Evolutionary conservation across 2,797 vertebrate species (phyloP).

Genomic region (Heteromormyrus szaboi): DNA sequence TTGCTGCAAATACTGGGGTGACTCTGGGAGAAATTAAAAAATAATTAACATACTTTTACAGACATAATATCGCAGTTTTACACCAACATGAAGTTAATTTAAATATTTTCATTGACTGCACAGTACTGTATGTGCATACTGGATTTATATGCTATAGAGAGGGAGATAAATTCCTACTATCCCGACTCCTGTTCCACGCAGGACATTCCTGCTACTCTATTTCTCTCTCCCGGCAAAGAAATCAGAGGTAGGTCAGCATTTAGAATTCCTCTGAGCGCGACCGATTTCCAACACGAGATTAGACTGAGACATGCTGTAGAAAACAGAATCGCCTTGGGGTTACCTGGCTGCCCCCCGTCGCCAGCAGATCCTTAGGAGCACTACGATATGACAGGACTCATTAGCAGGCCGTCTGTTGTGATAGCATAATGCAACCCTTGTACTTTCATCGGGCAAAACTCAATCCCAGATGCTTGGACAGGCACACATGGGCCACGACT

Average conservation of each 20-base stretch:
- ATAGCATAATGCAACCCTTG: not conserved
- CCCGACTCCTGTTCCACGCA: not conserved
- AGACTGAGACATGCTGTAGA: not conserved
- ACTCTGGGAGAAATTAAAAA: not conserved
- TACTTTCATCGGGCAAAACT: not conserved
- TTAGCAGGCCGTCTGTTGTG: slow-evolving; percentile 13
- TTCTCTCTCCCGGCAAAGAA: not conserved
- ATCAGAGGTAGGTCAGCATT: not conserved
- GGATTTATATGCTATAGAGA: not conserved
- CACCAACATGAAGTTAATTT: not conserved
- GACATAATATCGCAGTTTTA: not conserved
- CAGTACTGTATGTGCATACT: not conserved
- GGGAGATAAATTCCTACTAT: not conserved
- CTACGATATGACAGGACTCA: not conserved
- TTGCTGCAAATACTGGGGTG: not conserved
- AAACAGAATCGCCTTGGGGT: not conserved
- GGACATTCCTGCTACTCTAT: not conserved
- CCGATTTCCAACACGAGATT: not conserved
- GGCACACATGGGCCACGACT: not conserved
- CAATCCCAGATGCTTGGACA: not conserved
- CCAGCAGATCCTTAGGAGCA: not conserved
- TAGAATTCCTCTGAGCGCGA: not conserved
- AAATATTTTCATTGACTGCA: not conserved
- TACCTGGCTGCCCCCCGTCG: not conserved
- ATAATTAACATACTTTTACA: not conserved